Percentiles rank a stretch among this genome's conserved stretches.
phyloP scores from a whole-genome alignment of 2,888 invertebrate genomes.

The Ditylenchus weischeri region DNA sequence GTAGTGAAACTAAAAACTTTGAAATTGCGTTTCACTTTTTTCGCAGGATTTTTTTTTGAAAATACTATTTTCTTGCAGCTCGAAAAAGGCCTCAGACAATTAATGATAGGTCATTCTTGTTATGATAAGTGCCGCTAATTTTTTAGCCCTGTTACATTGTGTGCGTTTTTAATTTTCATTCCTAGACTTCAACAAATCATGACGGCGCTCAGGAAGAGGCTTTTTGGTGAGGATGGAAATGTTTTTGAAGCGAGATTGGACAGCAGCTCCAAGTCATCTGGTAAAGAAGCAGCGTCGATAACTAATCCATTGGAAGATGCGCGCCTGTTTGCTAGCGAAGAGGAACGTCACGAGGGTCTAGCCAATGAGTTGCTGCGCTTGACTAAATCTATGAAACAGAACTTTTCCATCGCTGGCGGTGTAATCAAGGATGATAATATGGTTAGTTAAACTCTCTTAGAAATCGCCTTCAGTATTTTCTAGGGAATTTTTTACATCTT shows the following conservation, averaged over 20 bases:
- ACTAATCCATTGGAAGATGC: not conserved
- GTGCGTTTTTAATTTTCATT: too few relatives aligned
- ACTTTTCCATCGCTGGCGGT: constrained; percentile 80
- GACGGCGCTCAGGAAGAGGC: not conserved
- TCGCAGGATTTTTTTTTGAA: too few relatives aligned
- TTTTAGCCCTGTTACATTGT: too few relatives aligned
- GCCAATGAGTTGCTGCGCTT: constrained; percentile 88
- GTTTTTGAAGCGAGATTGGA: not conserved
- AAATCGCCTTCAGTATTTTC: not conserved
- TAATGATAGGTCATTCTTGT: too few relatives aligned
- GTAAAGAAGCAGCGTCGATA: too few relatives aligned
- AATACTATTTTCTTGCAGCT: too few relatives aligned
- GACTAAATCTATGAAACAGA: constrained; percentile 82
- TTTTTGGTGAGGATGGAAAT: not conserved
- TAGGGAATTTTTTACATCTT: not conserved
- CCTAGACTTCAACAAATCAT: too few relatives aligned
- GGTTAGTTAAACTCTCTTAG: constrained; percentile 18
- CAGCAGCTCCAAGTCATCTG: too few relatives aligned
- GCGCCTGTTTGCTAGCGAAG: constrained; percentile 51
- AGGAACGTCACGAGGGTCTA: constrained; percentile 83
- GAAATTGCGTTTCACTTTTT: too few relatives aligned
- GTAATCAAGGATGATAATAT: constrained; percentile 81
- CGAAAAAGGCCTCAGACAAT: too few relatives aligned
- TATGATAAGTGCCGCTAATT: too few relatives aligned
- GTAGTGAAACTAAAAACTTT: too few relatives aligned